Evolutionary conservation across 1,140 invertebrate genomes (phyloP).

Genomic region (Saccostrea glomerata): DNA sequence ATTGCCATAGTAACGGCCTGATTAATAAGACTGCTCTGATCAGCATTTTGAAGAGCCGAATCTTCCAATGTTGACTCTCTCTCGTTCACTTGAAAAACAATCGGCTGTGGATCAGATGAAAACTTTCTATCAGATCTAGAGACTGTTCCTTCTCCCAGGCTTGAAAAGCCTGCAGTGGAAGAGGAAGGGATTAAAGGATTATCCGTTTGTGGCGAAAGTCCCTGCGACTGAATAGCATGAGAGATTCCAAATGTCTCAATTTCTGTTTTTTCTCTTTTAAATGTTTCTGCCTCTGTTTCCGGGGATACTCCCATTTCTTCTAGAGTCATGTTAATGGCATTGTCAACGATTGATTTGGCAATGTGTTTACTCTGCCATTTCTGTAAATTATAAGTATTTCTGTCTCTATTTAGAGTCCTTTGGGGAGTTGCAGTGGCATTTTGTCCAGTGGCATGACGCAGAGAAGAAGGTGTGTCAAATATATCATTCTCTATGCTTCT

Average conservation of each 20-base stretch:
- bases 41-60: slow-evolving; percentile 9
- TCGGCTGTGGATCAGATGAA: slow-evolving; percentile 9
- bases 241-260: slow-evolving; percentile 85
- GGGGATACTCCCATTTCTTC: slow-evolving; percentile 83
- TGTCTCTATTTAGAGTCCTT: neutral
- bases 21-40: slow-evolving; percentile 33
- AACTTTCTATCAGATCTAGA: slow-evolving; percentile 12
- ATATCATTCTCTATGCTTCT: slow-evolving; percentile 21
- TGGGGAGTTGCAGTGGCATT: neutral
- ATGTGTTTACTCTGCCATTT: slow-evolving; percentile 86
- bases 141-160: neutral
- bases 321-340: slow-evolving; percentile 85
- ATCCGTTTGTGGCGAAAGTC: slow-evolving; percentile 70
- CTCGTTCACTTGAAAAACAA: slow-evolving; percentile 11
- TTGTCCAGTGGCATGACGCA: neutral
- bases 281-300: slow-evolving; percentile 79
- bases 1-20: slow-evolving; percentile 52
- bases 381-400: slow-evolving; percentile 25
- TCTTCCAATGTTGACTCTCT: slow-evolving; percentile 6
- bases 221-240: slow-evolving; percentile 84
- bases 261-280: slow-evolving; percentile 81
- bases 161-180: neutral
- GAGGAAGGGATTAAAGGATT: neutral
- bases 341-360: slow-evolving; percentile 86
- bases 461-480: neutral